A percentile compares a stretch with the other conserved stretches of the same genome.
phyloP scores from a whole-genome alignment of 1,140 invertebrate species.

The Brachionus sp. region DNA sequence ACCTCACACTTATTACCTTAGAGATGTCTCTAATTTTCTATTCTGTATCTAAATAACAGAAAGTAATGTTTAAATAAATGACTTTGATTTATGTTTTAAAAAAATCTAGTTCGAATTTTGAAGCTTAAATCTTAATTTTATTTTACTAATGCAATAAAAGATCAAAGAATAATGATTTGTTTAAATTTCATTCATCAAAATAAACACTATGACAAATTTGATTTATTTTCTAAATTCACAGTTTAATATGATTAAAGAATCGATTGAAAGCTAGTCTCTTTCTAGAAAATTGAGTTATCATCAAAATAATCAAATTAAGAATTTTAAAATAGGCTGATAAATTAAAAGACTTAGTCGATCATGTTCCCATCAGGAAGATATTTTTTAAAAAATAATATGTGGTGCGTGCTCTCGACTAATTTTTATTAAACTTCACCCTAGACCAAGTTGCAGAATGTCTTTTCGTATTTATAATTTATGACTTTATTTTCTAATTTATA shows the following conservation, averaged over 20 bases:
- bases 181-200: background rate
- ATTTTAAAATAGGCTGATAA: background rate
- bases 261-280: background rate
- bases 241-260: background rate
- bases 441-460: background rate
- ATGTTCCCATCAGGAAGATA: background rate
- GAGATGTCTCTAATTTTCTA: background rate
- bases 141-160: background rate
- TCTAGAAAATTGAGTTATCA: background rate
- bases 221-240: background rate
- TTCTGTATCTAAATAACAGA: too few relatives aligned
- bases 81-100: too few relatives aligned
- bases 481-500: background rate
- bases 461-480: background rate
- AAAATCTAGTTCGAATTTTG: background rate
- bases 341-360: background rate
- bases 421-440: background rate
- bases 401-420: background rate
- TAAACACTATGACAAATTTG: background rate
- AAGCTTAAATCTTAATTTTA: background rate
- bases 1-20: background rate
- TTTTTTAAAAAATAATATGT: background rate
- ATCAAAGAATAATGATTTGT: background rate
- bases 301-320: background rate
- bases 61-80: too few relatives aligned